Percentiles rank a stretch among this genome's conserved stretches.
Evolutionary conservation across 2,797 vertebrate genomes (phyloP).

Genomic region (Tolypeutes matacus): DNA sequence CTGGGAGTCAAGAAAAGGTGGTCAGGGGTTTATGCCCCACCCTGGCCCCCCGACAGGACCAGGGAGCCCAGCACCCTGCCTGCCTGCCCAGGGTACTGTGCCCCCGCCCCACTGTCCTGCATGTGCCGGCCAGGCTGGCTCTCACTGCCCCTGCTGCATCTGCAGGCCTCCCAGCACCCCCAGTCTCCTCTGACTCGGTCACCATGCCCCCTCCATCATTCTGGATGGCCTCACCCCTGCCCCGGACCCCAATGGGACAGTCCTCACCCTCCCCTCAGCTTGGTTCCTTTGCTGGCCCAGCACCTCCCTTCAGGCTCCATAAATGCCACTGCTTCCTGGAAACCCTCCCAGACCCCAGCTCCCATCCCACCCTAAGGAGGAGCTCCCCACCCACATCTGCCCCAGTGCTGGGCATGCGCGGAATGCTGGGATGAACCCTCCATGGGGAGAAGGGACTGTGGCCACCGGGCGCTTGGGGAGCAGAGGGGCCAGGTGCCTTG

Average conservation of each 20-base stretch:
- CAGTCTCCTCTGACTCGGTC: neutral
- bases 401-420: too few species aligned
- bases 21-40: neutral
- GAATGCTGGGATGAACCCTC: neutral
- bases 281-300: neutral
- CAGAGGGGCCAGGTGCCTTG: too few species aligned
- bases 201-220: too few species aligned
- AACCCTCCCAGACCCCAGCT: too few species aligned
- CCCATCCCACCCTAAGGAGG: neutral
- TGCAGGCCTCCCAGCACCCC: neutral
- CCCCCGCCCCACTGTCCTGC: too few species aligned
- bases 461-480: neutral
- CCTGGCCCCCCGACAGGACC: too few species aligned
- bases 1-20: conserved; percentile 83
- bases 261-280: accelerated
- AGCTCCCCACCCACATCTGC: neutral
- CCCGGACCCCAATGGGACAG: too few species aligned
- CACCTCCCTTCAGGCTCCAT: neutral
- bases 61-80: neutral
- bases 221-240: too few species aligned
- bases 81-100: neutral
- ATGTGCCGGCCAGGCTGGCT: too few species aligned
- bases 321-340: neutral
- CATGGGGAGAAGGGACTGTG: neutral
- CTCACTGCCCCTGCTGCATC: neutral